Percentiles rank a stretch among this genome's conserved stretches.
These are phyloP conservation scores for Limnephilus marmoratus DNA, from an alignment of 2,888 invertebrate genomes.

Conservation along the genomic window DNA sequence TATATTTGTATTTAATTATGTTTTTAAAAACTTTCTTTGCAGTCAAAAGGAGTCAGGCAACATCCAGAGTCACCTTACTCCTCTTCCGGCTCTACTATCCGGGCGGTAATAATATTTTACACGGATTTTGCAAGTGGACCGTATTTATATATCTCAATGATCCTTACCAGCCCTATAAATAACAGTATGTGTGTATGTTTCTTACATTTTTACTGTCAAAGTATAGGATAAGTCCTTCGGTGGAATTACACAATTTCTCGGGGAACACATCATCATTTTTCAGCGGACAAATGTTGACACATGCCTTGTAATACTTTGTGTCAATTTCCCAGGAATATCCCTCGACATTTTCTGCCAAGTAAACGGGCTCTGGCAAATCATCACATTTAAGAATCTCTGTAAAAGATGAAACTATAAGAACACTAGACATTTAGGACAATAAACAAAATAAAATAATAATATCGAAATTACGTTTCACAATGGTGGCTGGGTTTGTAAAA, in stretches of 20 bases:
- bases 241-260: constrained; percentile 73
- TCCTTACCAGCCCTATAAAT: too few species aligned
- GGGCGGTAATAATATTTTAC: too few species aligned
- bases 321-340: constrained; percentile 79
- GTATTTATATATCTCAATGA: too few species aligned
- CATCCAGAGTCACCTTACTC: too few species aligned
- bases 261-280: constrained; percentile 73
- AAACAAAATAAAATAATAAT: constrained; percentile 1
- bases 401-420: constrained; percentile 43
- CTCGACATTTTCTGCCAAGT: constrained; percentile 68
- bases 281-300: constrained; percentile 78
- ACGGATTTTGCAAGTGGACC: too few species aligned
- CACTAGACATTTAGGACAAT: background rate
- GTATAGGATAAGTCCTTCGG: constrained; percentile 81
- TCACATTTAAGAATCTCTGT: constrained; percentile 62
- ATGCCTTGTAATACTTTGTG: constrained; percentile 85
- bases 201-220: constrained; percentile 78
- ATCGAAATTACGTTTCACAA: constrained; percentile 53
- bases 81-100: too few species aligned
- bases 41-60: too few species aligned
- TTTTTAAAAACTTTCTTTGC: too few species aligned
- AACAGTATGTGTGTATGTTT: background rate
- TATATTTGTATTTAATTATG: too few species aligned
- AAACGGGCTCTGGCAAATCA: constrained; percentile 68
- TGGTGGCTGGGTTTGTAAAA: constrained; percentile 58